Evolutionary conservation across 2,888 invertebrate genomes (phyloP), one percentile per base, ranked within the genome.

Genomic region (Eupithecia pulchellata): DNA sequence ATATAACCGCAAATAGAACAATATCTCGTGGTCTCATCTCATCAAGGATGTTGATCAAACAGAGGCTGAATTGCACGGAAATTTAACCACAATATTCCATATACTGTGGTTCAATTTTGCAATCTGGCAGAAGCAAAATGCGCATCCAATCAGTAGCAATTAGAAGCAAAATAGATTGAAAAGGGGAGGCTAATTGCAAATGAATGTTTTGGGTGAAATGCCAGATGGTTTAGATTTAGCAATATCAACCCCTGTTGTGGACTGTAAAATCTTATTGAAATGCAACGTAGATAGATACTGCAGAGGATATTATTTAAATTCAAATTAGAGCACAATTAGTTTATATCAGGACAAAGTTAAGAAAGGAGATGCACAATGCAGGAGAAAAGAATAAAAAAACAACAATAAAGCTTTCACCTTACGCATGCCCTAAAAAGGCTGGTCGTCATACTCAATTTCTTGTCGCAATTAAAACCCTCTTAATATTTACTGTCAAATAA

Each of bases 1-100:
- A 66, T 29, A 32, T 29, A 64, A 66, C 70, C 58, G n/a, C 58
- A 71, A 17, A 25, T 29, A 29, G 8, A 57, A 27, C 57, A 57
- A 57, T 57, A 57, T 25, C 25, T 11, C 27, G 52, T 17, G 52
- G 52, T 57, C 17, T 9, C 13, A 2, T 27, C 29, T 29, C 4
- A 57, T 29, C 8, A 20, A 11, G 13, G 29, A 14, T 29, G 57
- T 57, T 29, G 17, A 57, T 57, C 29, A 17, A 17, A 29, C 57
- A 17, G 57, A 57, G 29, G 17, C 29, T 6, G 17, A 57, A 57
- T n/a, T n/a, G n/a, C n/a, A n/a, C n/a, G n/a, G n/a, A n/a, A n/a
- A n/a, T n/a, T n/a, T n/a, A n/a, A n/a, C n/a, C n/a, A n/a, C n/a
- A n/a, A n/a, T n/a, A n/a, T n/a, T n/a, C n/a, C n/a, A n/a, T n/a